Evolutionary conservation across 2,797 vertebrate species (phyloP).

Genomic region (Parotocinclus haroldoi): DNA sequence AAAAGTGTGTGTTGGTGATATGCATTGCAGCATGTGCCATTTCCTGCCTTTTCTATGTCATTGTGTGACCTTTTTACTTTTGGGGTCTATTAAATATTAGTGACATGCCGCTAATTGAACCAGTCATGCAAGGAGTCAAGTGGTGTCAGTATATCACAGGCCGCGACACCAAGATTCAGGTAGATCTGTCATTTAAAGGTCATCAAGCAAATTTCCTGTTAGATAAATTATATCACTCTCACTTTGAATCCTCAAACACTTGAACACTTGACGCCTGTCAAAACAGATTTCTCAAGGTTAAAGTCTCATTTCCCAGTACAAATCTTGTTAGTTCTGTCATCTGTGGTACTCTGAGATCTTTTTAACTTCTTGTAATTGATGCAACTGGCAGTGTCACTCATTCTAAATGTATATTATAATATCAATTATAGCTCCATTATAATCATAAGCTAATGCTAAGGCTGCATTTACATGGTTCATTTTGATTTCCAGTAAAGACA

Average conservation of each 20-base stretch:
- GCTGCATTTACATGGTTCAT: too few species aligned
- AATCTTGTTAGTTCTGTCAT: slow-evolving; percentile 13
- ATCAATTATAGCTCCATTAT: too few species aligned
- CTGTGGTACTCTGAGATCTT: too few species aligned
- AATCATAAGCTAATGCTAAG: too few species aligned
- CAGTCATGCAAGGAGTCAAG: slow-evolving; percentile 39
- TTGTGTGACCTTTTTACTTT: slow-evolving; percentile 50
- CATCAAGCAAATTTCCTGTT: slow-evolving; percentile 42
- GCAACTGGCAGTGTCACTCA: too few species aligned
- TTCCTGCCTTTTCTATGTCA: slow-evolving; percentile 28
- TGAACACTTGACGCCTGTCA: slow-evolving; percentile 17
- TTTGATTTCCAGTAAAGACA: too few species aligned
- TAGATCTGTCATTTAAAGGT: slow-evolving; percentile 44
- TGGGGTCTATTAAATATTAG: slow-evolving; percentile 48
- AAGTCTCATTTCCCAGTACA: slow-evolving; percentile 16
- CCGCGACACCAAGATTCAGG: slow-evolving; percentile 20
- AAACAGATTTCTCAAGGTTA: slow-evolving; percentile 28
- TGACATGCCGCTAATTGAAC: slow-evolving; percentile 50
- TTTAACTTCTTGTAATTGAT: too few species aligned
- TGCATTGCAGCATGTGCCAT: slow-evolving; percentile 11
- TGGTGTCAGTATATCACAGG: slow-evolving; percentile 36
- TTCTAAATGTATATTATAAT: too few species aligned
- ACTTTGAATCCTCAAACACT: slow-evolving; percentile 6
- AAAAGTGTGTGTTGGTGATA: slow-evolving; percentile 31
- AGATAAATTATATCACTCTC: slow-evolving; percentile 37